These are phyloP conservation scores for Resseliella maxima DNA, from an alignment of 2,888 invertebrate species.

Conservation along the genomic window DNA sequence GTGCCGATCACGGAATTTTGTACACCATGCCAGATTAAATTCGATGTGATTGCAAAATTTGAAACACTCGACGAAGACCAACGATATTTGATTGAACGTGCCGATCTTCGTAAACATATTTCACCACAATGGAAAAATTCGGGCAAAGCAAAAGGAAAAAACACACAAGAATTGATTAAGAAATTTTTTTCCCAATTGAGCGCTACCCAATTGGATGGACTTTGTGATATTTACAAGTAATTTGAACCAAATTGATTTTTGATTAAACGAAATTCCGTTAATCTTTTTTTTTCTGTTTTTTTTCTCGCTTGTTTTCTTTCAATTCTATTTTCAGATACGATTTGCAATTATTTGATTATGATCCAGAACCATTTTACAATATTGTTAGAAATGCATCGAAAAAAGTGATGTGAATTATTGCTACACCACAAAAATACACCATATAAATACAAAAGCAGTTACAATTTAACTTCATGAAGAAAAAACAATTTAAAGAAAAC, in stretches of 20 bases:
- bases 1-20: slow-evolving; percentile 86
- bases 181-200: slow-evolving; percentile 82
- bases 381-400: slow-evolving; percentile 58
- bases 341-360: slow-evolving; percentile 88
- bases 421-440: not conserved
- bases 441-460: too few species aligned
- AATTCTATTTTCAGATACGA: slow-evolving; percentile 76
- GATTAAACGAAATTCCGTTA: not conserved
- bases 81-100: slow-evolving; percentile 81
- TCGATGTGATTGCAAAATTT: slow-evolving; percentile 84
- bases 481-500: not conserved
- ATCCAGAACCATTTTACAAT: slow-evolving; percentile 77
- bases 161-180: slow-evolving; percentile 78
- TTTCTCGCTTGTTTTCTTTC: not conserved
- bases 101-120: slow-evolving; percentile 78
- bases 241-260: too few species aligned
- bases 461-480: too few species aligned
- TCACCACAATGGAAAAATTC: slow-evolving; percentile 87
- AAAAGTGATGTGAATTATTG: not conserved
- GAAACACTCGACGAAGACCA: slow-evolving; percentile 87
- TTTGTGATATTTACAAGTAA: slow-evolving; percentile 81
- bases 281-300: not conserved
- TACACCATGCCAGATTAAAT: slow-evolving; percentile 85
- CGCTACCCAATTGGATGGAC: slow-evolving; percentile 77
- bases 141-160: slow-evolving; percentile 79